Conservation (phyloP, 2,113 vertebrate species). For the Mungos mungo region DNA sequence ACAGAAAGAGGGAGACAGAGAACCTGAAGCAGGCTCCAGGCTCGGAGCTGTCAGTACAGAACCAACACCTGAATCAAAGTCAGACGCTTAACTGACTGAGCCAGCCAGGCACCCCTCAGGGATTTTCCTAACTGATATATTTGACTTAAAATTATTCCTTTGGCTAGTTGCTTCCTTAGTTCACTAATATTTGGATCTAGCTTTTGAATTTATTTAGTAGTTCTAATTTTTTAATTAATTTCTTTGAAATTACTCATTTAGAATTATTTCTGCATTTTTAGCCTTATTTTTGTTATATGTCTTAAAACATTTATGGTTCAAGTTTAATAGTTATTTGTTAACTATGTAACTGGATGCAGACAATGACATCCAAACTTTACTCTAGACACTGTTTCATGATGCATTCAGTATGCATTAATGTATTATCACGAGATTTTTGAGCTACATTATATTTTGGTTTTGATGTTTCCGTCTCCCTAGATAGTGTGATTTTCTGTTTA, state of each 20-base stretch:
- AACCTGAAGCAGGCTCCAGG: no score
- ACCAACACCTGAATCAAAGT: no score
- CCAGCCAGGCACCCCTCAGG: not conserved
- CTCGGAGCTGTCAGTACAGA: no score
- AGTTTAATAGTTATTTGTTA: not conserved
- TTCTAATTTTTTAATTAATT: not conserved
- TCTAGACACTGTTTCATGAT: not conserved
- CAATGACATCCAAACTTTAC: not conserved
- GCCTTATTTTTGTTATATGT: not conserved
- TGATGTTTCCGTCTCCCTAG: not conserved
- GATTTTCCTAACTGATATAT: not conserved
- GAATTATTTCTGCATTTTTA: not conserved
- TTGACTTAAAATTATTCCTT: not conserved
- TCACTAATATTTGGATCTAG: not conserved
- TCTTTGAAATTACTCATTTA: not conserved
- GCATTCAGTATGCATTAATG: not conserved
- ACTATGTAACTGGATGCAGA: not conserved
- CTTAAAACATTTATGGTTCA: not conserved
- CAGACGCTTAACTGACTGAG: no score
- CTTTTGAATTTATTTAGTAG: not conserved
- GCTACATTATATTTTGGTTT: not conserved
- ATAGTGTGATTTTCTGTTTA: not conserved
- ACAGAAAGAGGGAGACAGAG: no score
- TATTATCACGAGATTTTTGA: not conserved
- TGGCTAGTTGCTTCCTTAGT: not conserved